Evolutionary conservation across 2,888 invertebrate species (phyloP), one percentile per base, ranked within the genome.

Genomic region (Heteromyza rotundicornis): DNA sequence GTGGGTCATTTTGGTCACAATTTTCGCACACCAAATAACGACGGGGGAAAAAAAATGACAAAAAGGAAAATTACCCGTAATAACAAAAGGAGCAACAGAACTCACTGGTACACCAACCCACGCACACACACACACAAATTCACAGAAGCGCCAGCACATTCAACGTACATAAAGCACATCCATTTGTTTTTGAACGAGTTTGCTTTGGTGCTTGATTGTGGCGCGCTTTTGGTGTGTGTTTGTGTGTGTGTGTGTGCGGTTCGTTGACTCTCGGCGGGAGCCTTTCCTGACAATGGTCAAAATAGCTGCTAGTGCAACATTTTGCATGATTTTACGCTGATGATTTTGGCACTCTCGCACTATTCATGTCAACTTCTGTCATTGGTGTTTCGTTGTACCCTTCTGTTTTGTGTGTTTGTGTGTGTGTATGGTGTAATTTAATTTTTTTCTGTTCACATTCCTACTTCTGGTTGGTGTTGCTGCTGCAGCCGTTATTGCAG

Each of bases 261-360:
- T n/a, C 35, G 23, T 2, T 19, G 27, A 47, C 5, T 44, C n/a
- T 47, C n/a, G 16, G 27, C 44, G 59, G 17, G 19, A 52, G 7
- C 16, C 49, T 20, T n/a, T n/a, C n/a, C 2, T 35, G 49, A 50
- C 55, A 47, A 36, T 17, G 19, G 47, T 14, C 23, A 40, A 60
- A 55, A 54, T 55, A 35, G 17, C 12, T 23, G 32, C n/a, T n/a
- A n/a, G n/a, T n/a, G 23, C 35, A 60, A 55, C 14, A 60, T 49
- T 60, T 35, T 36, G 59, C 40, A 50, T 49, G 36, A 50, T 55
- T 60, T 55, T 60, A 35, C 24, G 60, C 36, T 36, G 55, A 55
- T 55, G 60, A 60, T 50, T 60, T 60, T 60, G 40, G 57, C 12
- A 49, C 27, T 8, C 35, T n/a, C 32, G 17, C 47, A 22, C n/a